Conservation (phyloP, 2,797 vertebrate species). For the Ctenochaetus hawaiiensis region DNA sequence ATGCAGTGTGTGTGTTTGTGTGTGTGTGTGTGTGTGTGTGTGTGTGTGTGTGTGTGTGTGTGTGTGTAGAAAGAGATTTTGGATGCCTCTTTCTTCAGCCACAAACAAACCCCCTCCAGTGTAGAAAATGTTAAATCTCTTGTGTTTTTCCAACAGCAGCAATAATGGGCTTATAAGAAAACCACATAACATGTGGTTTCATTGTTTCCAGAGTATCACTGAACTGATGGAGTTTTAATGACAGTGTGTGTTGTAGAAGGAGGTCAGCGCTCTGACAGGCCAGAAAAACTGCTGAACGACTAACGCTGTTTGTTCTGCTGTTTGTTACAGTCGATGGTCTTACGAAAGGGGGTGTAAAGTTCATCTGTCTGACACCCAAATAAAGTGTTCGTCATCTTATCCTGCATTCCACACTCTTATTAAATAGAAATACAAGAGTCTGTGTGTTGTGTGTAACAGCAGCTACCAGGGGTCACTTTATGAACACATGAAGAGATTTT, state of each 20-base stretch:
- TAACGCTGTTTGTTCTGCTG: slow-evolving; percentile 50
- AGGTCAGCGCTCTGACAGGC: slow-evolving; percentile 52
- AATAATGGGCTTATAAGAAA: slow-evolving; percentile 35
- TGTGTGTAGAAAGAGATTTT: slow-evolving; percentile 1
- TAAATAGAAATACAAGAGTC: background rate
- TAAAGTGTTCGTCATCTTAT: slow-evolving; percentile 9
- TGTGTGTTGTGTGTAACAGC: background rate
- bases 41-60: background rate
- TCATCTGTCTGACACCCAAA: slow-evolving; percentile 10
- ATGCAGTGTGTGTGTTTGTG: background rate
- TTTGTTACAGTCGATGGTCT: slow-evolving; percentile 6
- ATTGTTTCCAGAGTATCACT: slow-evolving; percentile 60
- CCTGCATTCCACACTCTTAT: background rate
- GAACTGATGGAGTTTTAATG: slow-evolving; percentile 64
- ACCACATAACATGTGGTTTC: slow-evolving; percentile 41
- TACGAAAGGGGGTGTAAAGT: slow-evolving; percentile 13
- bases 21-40: slow-evolving; percentile 1
- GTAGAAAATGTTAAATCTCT: slow-evolving; percentile 23
- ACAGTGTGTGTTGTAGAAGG: slow-evolving; percentile 58
- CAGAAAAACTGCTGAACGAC: slow-evolving; percentile 50
- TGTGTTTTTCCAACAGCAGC: slow-evolving; percentile 42
- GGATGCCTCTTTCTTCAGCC: slow-evolving; percentile 20
- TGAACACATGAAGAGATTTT: background rate
- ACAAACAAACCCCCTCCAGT: background rate
- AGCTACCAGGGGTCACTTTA: background rate